phyloP scores from a whole-genome alignment of 2,113 vertebrate species.

The Hyaena hyaena region DNA sequence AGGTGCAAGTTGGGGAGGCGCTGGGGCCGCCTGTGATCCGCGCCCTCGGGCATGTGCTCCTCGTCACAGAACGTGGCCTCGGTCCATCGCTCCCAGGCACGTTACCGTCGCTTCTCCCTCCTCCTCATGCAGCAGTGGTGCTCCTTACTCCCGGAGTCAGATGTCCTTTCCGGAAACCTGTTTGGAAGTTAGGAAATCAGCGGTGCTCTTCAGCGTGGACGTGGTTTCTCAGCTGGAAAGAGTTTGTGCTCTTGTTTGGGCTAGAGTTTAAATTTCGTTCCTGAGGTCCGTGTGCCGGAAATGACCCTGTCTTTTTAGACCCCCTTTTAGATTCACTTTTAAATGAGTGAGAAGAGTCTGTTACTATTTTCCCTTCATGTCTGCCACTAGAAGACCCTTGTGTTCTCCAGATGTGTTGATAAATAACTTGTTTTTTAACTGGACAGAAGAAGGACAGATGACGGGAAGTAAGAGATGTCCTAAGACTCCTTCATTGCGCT shows the following conservation, averaged over 20 bases:
- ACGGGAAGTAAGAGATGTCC: background rate
- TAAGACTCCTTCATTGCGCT: background rate
- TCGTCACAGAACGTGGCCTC: background rate
- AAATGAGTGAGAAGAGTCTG: fast-evolving
- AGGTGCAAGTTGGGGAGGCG: background rate
- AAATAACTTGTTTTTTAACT: background rate
- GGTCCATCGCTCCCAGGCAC: fast-evolving
- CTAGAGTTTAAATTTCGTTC: background rate
- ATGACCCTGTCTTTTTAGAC: fast-evolving
- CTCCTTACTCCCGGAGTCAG: background rate
- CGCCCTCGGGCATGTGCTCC: background rate
- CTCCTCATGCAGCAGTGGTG: background rate
- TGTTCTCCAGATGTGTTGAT: background rate
- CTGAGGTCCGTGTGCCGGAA: background rate
- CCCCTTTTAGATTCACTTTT: background rate
- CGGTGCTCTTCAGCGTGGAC: background rate
- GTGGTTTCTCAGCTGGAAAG: background rate
- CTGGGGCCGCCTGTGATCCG: background rate
- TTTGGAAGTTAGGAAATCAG: background rate
- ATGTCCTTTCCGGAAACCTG: background rate
- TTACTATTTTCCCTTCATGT: background rate
- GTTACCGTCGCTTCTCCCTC: fast-evolving
- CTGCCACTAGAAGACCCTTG: no score
- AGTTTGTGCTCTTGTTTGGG: background rate
- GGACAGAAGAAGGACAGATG: background rate